A percentile compares a stretch with the other conserved stretches of the same genome.
Conservation (phyloP, 1,140 invertebrate species). For the Drosophila bocqueti region DNA sequence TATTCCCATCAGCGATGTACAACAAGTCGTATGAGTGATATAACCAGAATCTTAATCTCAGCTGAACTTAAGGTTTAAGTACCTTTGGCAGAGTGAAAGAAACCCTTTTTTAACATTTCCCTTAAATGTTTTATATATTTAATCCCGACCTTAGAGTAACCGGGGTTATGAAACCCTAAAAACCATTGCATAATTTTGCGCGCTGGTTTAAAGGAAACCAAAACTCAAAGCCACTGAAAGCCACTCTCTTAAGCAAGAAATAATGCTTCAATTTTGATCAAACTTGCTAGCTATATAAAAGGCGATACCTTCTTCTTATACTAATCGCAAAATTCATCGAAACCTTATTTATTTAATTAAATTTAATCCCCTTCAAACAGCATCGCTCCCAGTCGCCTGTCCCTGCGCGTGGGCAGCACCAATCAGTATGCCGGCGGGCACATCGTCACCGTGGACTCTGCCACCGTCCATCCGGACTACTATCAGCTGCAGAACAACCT, state of each 20-base stretch:
- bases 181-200: background rate
- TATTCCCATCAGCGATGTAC: background rate
- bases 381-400: conserved; percentile 46
- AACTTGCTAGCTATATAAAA: too few relatives aligned
- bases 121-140: background rate
- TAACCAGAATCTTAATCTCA: background rate
- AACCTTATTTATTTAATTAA: background rate
- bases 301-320: background rate
- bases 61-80: too few relatives aligned
- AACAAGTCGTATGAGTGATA: background rate
- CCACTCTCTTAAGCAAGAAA: background rate
- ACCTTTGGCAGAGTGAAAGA: too few relatives aligned
- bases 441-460: conserved; percentile 30
- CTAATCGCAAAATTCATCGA: too few relatives aligned
- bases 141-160: background rate
- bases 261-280: background rate
- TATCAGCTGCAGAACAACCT: conserved; percentile 85
- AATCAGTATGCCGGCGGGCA: conserved; percentile 77
- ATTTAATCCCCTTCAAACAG: conserved; percentile 5
- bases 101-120: too few relatives aligned
- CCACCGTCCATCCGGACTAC: conserved; percentile 80
- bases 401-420: conserved; percentile 73
- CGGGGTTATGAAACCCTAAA: background rate
- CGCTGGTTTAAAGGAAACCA: background rate
- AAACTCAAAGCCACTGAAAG: background rate